Base-by-base conservation (phyloP, 1,140 invertebrate species). In the Papilio dardanus region DNA sequence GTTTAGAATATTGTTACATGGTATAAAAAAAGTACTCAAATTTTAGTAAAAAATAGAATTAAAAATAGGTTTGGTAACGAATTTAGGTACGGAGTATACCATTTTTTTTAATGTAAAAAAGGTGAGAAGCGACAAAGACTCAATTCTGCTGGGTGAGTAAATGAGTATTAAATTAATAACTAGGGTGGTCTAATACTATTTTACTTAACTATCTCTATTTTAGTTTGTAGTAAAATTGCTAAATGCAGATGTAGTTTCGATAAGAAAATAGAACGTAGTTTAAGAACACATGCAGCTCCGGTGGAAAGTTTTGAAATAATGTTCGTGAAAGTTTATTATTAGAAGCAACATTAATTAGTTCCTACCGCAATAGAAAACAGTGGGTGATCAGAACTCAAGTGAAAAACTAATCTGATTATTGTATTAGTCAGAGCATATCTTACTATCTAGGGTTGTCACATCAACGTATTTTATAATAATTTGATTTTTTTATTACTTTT, bases 401-500 rank as follows among this genome's bases (percentile, higher is more conserved):
- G 58, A 46, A 65, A 40, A 66, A 24, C 58, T 74, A 42, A 28
- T 42, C 71, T 54, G 73, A 28, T 74, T 37, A 62, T 37, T 74
- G 40, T 74, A 42, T 74, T 1, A 74, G 37, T 74, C 37, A 65
- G 65, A 67, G 37, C 54, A 58, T 58, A 58, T 58, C 54, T 58
- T 58, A 28, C 54, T 24, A 3, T 2, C 21, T 24, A 58, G 54
- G 54, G 21, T 8, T 75, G 33, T 37, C 35, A 40, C 62, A 71
- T 35, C 74, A 35, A 37, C 50, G 62, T 73, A 35, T 42, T 69
- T 79, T 58, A n/a, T n/a, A n/a, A n/a, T n/a, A 69, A 67, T 74
- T 76, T 42, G 76, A 78, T 78, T 76, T 76, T 68, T 66, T 37
- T 79, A 33, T 33, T 33, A 33, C 31, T n/a, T n/a, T n/a, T n/a